Percentiles rank a stretch among this genome's conserved stretches.
Evolutionary conservation across 1,140 invertebrate species (phyloP).

Genomic region (Drosophila prosaltans): DNA sequence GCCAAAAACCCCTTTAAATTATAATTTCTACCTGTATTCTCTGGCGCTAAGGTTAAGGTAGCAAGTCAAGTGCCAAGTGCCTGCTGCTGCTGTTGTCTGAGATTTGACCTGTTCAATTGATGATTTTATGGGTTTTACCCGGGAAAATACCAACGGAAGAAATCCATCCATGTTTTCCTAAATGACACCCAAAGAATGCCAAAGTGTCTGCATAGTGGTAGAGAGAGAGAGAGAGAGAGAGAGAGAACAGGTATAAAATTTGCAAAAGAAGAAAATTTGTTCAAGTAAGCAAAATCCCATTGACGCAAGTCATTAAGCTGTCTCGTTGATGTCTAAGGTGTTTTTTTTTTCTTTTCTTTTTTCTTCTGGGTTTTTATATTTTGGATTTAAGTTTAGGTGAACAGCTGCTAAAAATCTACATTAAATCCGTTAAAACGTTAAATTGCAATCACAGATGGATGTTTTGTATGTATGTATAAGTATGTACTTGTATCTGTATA

Average conservation of each 20-base stretch:
- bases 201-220: conserved; percentile 45
- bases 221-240: too few relatives aligned
- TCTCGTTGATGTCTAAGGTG: conserved; percentile 65
- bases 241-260: conserved; percentile 32
- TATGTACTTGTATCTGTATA: background rate
- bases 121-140: conserved; percentile 79
- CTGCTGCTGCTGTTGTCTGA: too few relatives aligned
- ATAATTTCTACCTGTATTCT: background rate
- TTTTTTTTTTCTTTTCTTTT: background rate
- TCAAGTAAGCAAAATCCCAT: conserved; percentile 59
- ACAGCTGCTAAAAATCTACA: conserved; percentile 46
- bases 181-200: conserved; percentile 58
- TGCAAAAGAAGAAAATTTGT: background rate
- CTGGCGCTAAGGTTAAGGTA: conserved; percentile 12
- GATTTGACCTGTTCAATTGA: conserved; percentile 54
- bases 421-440: conserved; percentile 6
- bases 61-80: conserved; percentile 9
- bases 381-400: conserved; percentile 12
- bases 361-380: background rate
- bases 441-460: conserved; percentile 11
- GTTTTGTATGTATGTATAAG: conserved; percentile 20
- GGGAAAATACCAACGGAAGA: conserved; percentile 35
- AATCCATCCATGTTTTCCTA: conserved; percentile 32
- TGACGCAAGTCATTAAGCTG: conserved; percentile 74
- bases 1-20: background rate